Evolutionary conservation across 2,113 vertebrate genomes (phyloP).

Genomic region (Cacatua alba): DNA sequence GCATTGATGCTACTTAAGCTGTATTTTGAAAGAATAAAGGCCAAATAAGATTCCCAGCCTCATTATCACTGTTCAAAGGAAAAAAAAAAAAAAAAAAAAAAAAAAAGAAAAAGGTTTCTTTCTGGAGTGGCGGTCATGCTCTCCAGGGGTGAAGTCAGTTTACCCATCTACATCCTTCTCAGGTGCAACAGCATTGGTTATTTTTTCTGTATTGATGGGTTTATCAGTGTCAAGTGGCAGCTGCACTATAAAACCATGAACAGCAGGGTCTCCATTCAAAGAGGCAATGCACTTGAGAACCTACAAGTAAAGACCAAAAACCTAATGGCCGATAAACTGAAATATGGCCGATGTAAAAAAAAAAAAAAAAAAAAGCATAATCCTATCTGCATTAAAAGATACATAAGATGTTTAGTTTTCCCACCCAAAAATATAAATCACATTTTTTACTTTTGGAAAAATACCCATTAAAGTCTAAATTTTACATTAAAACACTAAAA

Average conservation of each 20-base stretch:
- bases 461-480: no score
- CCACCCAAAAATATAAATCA: no score
- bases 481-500: no score
- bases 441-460: no score
- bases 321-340: not conserved
- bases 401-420: not conserved
- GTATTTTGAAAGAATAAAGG: constrained; percentile 34
- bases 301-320: constrained; percentile 68
- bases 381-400: not conserved
- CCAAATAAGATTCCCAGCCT: not conserved
- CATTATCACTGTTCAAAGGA: not conserved
- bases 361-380: not conserved
- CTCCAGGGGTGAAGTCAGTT: not conserved
- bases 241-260: constrained; percentile 96
- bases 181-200: constrained; percentile 89
- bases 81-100: not conserved
- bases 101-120: not conserved
- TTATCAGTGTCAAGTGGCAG: constrained; percentile 91
- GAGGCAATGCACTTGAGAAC: constrained; percentile 84
- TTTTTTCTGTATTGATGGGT: constrained; percentile 87
- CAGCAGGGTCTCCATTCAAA: constrained; percentile 86
- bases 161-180: constrained; percentile 98
- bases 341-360: not conserved
- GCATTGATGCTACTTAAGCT: constrained; percentile 94
- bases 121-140: not conserved